Base-by-base conservation (phyloP, 2,888 invertebrate species). In the Eupithecia dodoneata region DNA sequence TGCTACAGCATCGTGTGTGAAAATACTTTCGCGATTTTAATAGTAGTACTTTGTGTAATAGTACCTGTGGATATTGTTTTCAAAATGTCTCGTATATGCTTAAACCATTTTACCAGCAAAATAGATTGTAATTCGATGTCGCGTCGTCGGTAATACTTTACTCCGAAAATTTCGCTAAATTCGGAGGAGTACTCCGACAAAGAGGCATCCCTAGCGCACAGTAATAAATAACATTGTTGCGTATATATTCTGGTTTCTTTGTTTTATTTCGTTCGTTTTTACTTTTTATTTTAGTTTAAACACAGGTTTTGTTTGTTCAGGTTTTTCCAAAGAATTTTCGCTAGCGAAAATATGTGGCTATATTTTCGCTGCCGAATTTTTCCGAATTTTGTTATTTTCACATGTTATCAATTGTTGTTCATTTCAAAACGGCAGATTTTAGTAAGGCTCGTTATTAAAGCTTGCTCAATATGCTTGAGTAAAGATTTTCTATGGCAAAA, bases 211-310 rank as follows among this genome's bases (percentile, higher is more conserved):
- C 73, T 71, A 76, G 2, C 49, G 13, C 42, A 30, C 47, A 70
- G 69, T 69, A 69, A 73, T 78, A 78, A 76, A 78, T 76, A 73
- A 72, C 47, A 55, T 72, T 73, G 47, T 59, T 59, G 41, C 44
- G 55, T 80, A 75, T 80, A 78, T 71, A 77, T 81, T 78, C 70
- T 80, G 81, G 76, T 81, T 78, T 79, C 67, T 45, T 63, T 75
- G 73, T 74, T 76, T 76, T 73, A 78, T 72, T 63, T 69, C 10
- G 71, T 55, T 70, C 30, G 63, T 71, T 55, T 63, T 52, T 71
- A 41, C 63, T 71, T 76, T 71, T 41, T 71, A 47, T 70, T 47
- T 70, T 70, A 70, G 65, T 63, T 71, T 55, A 72, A 72, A 47
- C 30, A 73, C 65, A 66, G 66, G 47, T 44, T 45, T 47, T 41